phyloP scores from a whole-genome alignment of 2,797 vertebrate species.

The Semaprochilodus insignis region DNA sequence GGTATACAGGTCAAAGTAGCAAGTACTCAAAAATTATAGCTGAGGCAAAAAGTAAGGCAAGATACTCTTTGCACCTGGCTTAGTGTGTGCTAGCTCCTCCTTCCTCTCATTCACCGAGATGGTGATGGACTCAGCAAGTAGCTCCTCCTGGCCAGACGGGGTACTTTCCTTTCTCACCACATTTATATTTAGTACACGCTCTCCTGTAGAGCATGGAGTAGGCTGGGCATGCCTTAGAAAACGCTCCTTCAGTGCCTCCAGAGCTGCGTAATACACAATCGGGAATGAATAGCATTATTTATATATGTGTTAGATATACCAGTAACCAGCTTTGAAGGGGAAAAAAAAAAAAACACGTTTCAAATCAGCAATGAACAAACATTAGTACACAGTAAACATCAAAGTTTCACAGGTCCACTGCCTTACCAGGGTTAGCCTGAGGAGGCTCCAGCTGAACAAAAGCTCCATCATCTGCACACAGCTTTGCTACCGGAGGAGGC shows the following conservation, averaged over 20 bases:
- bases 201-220: conserved; percentile 67
- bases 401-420: not conserved
- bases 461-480: conserved; percentile 82
- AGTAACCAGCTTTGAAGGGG: not conserved
- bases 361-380: not conserved
- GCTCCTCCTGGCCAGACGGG: conserved; percentile 86
- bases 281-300: not conserved
- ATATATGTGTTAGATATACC: no score
- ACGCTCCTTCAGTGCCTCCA: conserved; percentile 91
- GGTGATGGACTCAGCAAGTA: conserved; percentile 81
- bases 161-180: conserved; percentile 87
- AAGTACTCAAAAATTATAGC: not conserved
- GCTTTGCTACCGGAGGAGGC: conserved; percentile 84
- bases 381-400: not conserved
- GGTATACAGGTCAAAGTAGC: not conserved
- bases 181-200: conserved; percentile 81
- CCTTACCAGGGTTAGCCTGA: conserved; percentile 83
- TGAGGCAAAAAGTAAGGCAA: no score
- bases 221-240: conserved; percentile 88
- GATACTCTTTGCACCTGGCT: conserved; percentile 81
- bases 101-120: conserved; percentile 83
- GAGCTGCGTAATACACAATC: conserved; percentile 72
- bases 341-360: no score
- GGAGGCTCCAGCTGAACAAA: conserved; percentile 89
- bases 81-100: conserved; percentile 74